Percentiles rank a stretch among this genome's conserved stretches.
phyloP scores from a whole-genome alignment of 2,888 invertebrate genomes.

The Tenthredo mesomela region DNA sequence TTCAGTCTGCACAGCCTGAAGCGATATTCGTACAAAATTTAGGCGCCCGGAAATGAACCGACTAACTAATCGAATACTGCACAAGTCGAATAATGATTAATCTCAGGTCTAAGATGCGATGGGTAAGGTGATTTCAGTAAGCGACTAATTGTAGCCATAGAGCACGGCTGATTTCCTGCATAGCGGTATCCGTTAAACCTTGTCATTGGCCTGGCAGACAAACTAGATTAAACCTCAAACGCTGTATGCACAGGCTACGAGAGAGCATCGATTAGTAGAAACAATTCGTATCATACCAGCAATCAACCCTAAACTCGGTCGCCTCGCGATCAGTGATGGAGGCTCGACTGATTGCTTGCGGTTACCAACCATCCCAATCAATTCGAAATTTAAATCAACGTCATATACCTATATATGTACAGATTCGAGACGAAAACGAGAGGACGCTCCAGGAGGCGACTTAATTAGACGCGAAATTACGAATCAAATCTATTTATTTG shows the following conservation, averaged over 20 bases:
- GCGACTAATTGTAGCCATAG: neutral
- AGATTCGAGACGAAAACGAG: neutral
- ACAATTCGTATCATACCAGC: constrained; percentile 30
- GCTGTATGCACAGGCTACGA: constrained; percentile 1
- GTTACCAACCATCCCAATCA: neutral
- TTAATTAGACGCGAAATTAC: neutral
- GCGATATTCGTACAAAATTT: neutral
- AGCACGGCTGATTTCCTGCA: neutral
- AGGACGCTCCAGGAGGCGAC: neutral
- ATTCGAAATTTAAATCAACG: neutral
- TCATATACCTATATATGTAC: neutral
- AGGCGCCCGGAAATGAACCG: neutral
- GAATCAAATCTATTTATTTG: neutral
- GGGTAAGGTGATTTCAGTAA: neutral
- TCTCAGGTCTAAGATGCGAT: neutral
- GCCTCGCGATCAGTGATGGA: neutral
- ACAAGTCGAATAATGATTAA: neutral
- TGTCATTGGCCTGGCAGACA: neutral
- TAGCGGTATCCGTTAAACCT: neutral
- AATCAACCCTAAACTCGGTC: constrained; percentile 24
- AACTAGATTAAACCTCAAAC: constrained; percentile 27
- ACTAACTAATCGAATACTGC: neutral
- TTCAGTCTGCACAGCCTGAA: neutral
- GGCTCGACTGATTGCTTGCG: neutral
- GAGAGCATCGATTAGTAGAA: constrained; percentile 4